Percentiles rank a stretch among this genome's conserved stretches.
Evolutionary conservation across 2,888 invertebrate species (phyloP).

Genomic region (Allacma fusca): DNA sequence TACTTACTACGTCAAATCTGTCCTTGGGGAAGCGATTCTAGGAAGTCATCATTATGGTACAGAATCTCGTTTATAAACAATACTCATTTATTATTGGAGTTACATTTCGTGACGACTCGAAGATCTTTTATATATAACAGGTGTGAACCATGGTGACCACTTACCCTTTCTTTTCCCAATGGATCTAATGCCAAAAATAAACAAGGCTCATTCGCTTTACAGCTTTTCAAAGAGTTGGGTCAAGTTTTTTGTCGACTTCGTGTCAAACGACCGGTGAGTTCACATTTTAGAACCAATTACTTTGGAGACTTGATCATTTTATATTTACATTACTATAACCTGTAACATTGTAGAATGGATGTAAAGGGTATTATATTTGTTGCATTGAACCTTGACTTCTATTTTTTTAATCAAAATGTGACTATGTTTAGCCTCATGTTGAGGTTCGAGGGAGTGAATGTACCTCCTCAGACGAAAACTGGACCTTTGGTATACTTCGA

Average conservation of each 20-base stretch:
- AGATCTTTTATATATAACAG: too few species aligned
- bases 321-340: not conserved
- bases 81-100: too few species aligned
- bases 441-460: not conserved
- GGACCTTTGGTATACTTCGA: conserved; percentile 3
- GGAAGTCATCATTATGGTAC: not conserved
- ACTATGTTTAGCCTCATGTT: not conserved
- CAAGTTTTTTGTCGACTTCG: conserved; percentile 8
- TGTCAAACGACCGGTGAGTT: not conserved
- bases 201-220: not conserved
- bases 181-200: not conserved
- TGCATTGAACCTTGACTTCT: not conserved
- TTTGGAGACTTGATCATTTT: not conserved
- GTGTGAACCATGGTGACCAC: not conserved
- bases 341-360: too few species aligned
- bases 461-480: not conserved
- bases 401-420: not conserved
- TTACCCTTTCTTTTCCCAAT: not conserved
- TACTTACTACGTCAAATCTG: not conserved
- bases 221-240: conserved; percentile 5
- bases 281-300: too few species aligned
- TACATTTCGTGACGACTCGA: too few species aligned
- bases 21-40: not conserved
- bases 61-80: too few species aligned
- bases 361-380: too few species aligned